phyloP scores from a whole-genome alignment of 2,888 invertebrate species.

The Pyrochroa serraticornis region DNA sequence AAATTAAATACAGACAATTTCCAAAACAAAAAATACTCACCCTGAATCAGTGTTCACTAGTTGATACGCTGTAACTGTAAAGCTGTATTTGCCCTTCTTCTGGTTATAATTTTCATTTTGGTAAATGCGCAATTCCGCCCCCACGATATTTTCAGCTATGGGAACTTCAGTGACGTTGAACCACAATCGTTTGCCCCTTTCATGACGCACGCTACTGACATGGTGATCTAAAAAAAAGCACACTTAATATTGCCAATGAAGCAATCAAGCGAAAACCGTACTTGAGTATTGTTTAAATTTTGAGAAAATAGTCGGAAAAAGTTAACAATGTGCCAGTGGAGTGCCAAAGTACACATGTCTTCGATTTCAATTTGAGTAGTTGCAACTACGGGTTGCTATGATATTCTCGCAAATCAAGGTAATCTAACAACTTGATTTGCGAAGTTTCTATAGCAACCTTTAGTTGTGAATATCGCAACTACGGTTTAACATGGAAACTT shows the following conservation, averaged over 20 bases:
- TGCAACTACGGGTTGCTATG: too few species aligned
- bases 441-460: too few species aligned
- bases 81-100: constrained; percentile 61
- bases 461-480: too few species aligned
- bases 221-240: constrained; percentile 69
- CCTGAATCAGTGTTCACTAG: constrained; percentile 69
- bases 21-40: constrained; percentile 57
- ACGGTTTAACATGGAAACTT: too few species aligned
- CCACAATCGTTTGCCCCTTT: constrained; percentile 87
- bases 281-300: too few species aligned
- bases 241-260: constrained; percentile 1
- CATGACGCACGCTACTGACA: constrained; percentile 78
- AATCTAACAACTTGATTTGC: too few species aligned
- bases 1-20: neutral
- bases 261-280: too few species aligned
- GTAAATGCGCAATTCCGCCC: constrained; percentile 86
- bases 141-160: constrained; percentile 79
- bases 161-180: constrained; percentile 91
- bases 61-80: constrained; percentile 71
- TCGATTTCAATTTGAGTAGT: too few species aligned
- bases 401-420: too few species aligned
- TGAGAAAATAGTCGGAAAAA: too few species aligned
- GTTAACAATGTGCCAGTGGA: too few species aligned
- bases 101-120: constrained; percentile 64
- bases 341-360: too few species aligned